Evolutionary conservation across 2,888 invertebrate genomes (phyloP).

Genomic region (Nemapogon koenigi): DNA sequence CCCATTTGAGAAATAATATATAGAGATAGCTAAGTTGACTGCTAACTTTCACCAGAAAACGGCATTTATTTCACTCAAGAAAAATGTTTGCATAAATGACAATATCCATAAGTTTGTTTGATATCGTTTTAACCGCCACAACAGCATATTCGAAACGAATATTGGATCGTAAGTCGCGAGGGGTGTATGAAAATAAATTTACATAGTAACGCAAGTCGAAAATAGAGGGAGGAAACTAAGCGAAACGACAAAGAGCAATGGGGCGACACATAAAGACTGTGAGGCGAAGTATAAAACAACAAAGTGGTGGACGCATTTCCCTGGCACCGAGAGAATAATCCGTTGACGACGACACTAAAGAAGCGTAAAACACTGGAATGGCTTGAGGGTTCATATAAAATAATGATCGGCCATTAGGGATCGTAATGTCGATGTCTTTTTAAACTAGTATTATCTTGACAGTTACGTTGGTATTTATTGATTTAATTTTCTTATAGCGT

Average conservation of each 20-base stretch:
- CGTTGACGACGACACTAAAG: slow-evolving; percentile 38
- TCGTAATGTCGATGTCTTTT: no score
- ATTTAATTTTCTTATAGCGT: no score
- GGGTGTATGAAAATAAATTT: slow-evolving; percentile 32
- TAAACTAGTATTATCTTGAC: no score
- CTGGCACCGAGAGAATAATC: slow-evolving; percentile 52
- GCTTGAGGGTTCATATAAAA: slow-evolving; percentile 48
- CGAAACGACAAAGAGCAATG: slow-evolving; percentile 59
- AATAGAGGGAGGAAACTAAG: slow-evolving; percentile 56
- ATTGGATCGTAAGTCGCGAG: slow-evolving; percentile 5
- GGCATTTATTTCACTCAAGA: no score
- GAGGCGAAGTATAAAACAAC: slow-evolving; percentile 61
- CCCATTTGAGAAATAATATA: neutral
- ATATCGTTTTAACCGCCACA: neutral
- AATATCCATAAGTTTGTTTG: neutral
- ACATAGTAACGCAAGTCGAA: slow-evolving; percentile 56
- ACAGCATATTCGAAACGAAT: slow-evolving; percentile 7
- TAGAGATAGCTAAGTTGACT: no score
- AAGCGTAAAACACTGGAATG: slow-evolving; percentile 36
- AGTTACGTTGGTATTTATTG: no score
- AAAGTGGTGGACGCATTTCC: slow-evolving; percentile 57
- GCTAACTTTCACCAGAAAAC: no score
- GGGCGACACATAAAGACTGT: slow-evolving; percentile 54
- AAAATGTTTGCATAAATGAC: no score
- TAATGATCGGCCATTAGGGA: no score